Evolutionary conservation across 2,888 invertebrate genomes (phyloP).

Genomic region (Hydropsyche betteni): DNA sequence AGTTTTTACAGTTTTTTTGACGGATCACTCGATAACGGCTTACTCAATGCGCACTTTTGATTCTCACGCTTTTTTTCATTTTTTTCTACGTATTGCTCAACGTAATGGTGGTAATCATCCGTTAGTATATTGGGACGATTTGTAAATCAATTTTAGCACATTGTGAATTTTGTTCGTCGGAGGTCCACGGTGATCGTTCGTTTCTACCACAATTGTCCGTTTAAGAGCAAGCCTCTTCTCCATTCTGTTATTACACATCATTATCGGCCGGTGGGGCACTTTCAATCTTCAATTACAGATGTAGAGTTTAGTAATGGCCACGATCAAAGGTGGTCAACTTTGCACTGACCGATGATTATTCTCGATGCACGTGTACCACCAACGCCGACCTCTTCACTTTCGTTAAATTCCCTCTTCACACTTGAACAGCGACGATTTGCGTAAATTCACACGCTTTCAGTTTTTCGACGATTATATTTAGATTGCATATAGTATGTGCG

Average conservation of each 20-base stretch:
- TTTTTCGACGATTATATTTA: neutral
- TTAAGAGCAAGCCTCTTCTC: neutral
- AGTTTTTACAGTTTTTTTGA: too few relatives aligned
- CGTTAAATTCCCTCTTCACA: neutral
- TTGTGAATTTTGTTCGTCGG: slow-evolving; percentile 20
- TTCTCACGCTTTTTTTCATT: too few relatives aligned
- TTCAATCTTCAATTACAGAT: slow-evolving; percentile 48
- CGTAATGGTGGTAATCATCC: too few relatives aligned
- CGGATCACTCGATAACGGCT: too few relatives aligned
- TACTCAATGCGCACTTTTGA: too few relatives aligned
- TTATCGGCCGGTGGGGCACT: slow-evolving; percentile 41
- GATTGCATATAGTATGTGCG: neutral
- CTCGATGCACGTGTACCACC: neutral
- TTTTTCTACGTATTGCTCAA: too few relatives aligned
- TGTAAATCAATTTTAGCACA: slow-evolving; percentile 30
- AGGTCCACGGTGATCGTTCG: neutral
- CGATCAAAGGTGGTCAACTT: slow-evolving; percentile 39
- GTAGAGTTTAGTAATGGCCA: slow-evolving; percentile 44
- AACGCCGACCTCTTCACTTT: neutral
- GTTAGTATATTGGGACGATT: too few relatives aligned
- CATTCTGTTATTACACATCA: slow-evolving; percentile 43
- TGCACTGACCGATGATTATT: slow-evolving; percentile 5
- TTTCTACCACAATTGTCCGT: slow-evolving; percentile 1
- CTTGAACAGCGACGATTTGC: neutral
- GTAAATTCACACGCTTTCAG: slow-evolving; percentile 6